Base-by-base conservation (phyloP, 2,888 invertebrate genomes). In the Polydrusus pterygomalis region DNA sequence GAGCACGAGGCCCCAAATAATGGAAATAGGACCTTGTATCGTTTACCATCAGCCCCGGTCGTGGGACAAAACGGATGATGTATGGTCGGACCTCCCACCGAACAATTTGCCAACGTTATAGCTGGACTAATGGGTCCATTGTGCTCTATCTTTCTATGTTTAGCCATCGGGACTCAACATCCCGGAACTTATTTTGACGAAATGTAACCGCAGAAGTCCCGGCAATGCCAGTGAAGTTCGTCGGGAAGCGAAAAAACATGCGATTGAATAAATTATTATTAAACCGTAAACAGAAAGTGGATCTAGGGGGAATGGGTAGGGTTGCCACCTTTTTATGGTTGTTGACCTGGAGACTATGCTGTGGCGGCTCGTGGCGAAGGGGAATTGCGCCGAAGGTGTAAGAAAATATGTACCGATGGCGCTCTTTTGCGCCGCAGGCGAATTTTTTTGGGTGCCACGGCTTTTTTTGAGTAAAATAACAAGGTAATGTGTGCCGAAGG, bases 81-180 rank as follows among this genome's bases (percentile, higher is more conserved):
- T 86, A 87, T 84, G 84, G 78, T 76, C 71, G 86, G 86, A 87
- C 87, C 87, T 87, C 87, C 87, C 86, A 87, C 86, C 72, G 86
- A 85, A 87, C 87, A 87, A 87, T 87, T 87, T 87, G 87, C 86
- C 86, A 87, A 87, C 87, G 86, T 87, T 87, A 87, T 86, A 84
- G 87, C 84, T 83, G 85, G 84, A 85, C 87, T 87, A 87, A 87
- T 87, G 87, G 86, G 85, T 84, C 86, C 84, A 86, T 86, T 86
- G 86, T 86, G 82, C 80, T 47, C 74, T 47, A 60, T 62, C 70
- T 70, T 51, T 40, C 70, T 54, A 64, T 74, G 70, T 77, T 74
- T 67, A 69, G 51, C 17, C 58, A 43, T 58, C 65, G 17, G 43
- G 40, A 25, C 54, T 54, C 62, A 49, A 70, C 62, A 71, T 64